A percentile compares a stretch with the other conserved stretches of the same genome.
Evolutionary conservation across 2,888 invertebrate genomes (phyloP).

Genomic region (Mamestra brassicae): DNA sequence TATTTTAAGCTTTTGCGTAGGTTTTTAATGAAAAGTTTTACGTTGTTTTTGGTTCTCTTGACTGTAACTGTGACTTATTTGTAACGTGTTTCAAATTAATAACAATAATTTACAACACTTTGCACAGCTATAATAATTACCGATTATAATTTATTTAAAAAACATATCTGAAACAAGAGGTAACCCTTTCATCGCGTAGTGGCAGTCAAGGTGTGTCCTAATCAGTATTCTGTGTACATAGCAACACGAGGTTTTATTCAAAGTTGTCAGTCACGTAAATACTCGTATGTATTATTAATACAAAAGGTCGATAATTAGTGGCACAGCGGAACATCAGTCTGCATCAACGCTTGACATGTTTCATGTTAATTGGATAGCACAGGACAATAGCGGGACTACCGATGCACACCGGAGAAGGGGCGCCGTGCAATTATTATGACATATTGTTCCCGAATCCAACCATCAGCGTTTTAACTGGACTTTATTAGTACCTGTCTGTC

Average conservation of each 20-base stretch:
- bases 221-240: conserved; percentile 28
- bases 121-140: not conserved
- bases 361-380: conserved; percentile 87
- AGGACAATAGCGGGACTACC: conserved; percentile 81
- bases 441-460: conserved; percentile 85
- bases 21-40: not conserved
- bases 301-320: conserved; percentile 84
- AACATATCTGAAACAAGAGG: too few species aligned
- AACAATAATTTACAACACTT: not conserved
- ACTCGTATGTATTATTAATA: conserved; percentile 64
- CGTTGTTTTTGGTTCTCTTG: not conserved
- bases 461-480: conserved; percentile 77
- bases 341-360: conserved; percentile 86
- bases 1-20: conserved; percentile 25
- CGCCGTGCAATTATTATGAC: conserved; percentile 83
- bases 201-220: not conserved
- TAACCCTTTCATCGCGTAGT: not conserved
- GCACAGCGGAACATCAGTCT: conserved; percentile 80
- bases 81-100: not conserved
- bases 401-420: conserved; percentile 74
- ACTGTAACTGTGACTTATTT: not conserved
- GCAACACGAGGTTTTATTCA: conserved; percentile 46
- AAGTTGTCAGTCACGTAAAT: conserved; percentile 50
- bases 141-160: not conserved
- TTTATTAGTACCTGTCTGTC: conserved; percentile 66